These are phyloP conservation scores for Podargus strigoides DNA, from an alignment of 2,797 vertebrate species.

Conservation along the genomic window DNA sequence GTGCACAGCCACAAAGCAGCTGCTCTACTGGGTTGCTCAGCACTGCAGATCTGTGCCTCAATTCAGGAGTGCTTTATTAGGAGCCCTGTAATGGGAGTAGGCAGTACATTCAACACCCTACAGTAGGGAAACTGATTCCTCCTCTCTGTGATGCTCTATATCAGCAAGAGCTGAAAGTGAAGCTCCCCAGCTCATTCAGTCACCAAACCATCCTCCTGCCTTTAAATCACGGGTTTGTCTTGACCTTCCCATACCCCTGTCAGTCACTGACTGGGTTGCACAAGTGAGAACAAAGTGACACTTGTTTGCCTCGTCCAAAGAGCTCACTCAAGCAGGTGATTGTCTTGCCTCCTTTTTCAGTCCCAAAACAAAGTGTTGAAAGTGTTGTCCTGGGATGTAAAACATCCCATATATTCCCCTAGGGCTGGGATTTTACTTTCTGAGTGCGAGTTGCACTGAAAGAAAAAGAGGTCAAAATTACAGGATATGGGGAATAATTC, in stretches of 20 bases:
- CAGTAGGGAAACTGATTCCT: not conserved
- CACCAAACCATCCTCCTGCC: not conserved
- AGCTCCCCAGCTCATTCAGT: not conserved
- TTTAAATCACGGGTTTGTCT: constrained; percentile 12
- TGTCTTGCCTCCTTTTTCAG: constrained; percentile 36
- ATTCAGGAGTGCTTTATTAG: not conserved
- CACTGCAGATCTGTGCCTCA: not conserved
- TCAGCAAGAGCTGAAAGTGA: constrained; percentile 3
- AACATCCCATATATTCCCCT: not conserved
- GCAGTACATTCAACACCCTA: not conserved
- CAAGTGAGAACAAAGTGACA: constrained; percentile 56
- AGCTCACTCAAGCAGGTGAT: constrained; percentile 56
- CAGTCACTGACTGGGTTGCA: not conserved
- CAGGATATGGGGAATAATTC: not conserved
- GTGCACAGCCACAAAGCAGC: accelerated
- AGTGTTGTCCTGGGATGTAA: constrained; percentile 22
- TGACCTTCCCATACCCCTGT: constrained; percentile 30
- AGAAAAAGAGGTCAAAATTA: not conserved
- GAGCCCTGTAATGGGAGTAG: not conserved
- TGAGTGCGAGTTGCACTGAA: not conserved
- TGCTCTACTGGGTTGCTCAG: not conserved
- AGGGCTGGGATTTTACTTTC: not conserved
- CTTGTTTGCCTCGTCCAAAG: constrained; percentile 38
- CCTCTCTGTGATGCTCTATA: not conserved
- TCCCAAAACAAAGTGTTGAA: constrained; percentile 27